Base-by-base conservation (phyloP, 2,888 invertebrate genomes). In the Nymphalis polychloros region DNA sequence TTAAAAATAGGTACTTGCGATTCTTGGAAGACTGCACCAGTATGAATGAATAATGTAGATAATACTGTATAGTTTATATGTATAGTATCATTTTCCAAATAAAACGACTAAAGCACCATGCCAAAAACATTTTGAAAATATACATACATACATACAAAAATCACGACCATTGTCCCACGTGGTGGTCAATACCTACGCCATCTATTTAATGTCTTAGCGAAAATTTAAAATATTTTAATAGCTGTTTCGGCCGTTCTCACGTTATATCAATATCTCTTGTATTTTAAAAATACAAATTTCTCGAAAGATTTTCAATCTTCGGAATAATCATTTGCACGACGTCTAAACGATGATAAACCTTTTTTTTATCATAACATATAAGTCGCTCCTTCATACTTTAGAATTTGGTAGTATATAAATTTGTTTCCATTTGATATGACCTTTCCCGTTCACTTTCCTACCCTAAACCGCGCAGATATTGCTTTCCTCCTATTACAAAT, bases 391-490 rank as follows among this genome's bases (percentile, higher is more conserved):
- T 81, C 84, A 83, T 80, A 82, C 84, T 81, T 83, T 84, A 86
- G 83, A 84, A 81, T 82, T 84, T 82, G 83, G 85, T 84, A 84
- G 86, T 81, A 89, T 82, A 85, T 83, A 85, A 80, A 84, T 86
- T 86, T 87, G 86, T 84, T 87, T 90, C 84, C 88, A 83, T 85
- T 85, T 91, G 92, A 92, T 92, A 92, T 92, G 92, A 91, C 88
- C 90, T 81, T 84, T 89, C 83, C 82, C 81, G 80, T 70, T 84
- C 84, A 86, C 79, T 83, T 77, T 80, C 79, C 83, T 87, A 86
- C 80, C 60, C 82, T 83, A 75, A 84, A 80, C 83, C 77, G 78
- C 79, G 81, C 82, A 84, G 88, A 87, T 89, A 88, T 89, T 88
- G 87, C 88, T 89, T 85, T 84, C 84, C 82, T 80, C 80, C 83